Evolutionary conservation across 2,888 invertebrate genomes (phyloP).

Genomic region (Drosophila macrospina): DNA sequence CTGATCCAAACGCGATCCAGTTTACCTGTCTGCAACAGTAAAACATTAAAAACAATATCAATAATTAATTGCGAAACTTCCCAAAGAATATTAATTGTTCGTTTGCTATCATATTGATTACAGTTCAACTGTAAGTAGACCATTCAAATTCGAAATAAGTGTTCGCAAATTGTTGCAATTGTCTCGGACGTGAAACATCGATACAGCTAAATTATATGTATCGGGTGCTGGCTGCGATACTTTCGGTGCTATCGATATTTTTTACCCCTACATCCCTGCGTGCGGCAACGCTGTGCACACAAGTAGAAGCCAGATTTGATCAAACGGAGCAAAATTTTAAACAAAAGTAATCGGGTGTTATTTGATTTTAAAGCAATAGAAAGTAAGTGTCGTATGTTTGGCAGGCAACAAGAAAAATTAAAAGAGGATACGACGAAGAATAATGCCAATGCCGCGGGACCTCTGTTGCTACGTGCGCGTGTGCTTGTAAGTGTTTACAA

Average conservation of each 20-base stretch:
- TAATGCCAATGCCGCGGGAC: conserved; percentile 11
- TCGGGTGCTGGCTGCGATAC: conserved; percentile 36
- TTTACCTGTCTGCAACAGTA: neutral
- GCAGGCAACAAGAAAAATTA: conserved; percentile 1
- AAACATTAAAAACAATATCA: neutral
- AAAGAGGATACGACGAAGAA: conserved; percentile 2
- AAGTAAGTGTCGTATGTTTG: conserved; percentile 34
- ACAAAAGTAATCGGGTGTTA: conserved; percentile 22
- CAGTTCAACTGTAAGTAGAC: neutral
- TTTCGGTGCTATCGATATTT: conserved; percentile 49
- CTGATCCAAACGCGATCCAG: neutral
- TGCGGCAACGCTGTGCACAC: conserved; percentile 58
- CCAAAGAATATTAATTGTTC: neutral
- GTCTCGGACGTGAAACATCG: conserved; percentile 33
- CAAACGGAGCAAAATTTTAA: conserved; percentile 44
- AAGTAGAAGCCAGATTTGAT: conserved; percentile 61
- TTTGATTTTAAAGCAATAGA: conserved; percentile 16
- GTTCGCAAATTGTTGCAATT: conserved; percentile 19
- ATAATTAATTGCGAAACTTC: neutral
- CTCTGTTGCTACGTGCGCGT: conserved; percentile 39
- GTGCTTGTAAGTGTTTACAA: conserved; percentile 55
- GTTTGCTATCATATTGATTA: neutral
- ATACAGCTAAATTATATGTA: conserved; percentile 13
- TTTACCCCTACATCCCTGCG: conserved; percentile 55
- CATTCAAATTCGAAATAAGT: conserved; percentile 7